Conservation (phyloP, 2,888 invertebrate species). For the Thereva nobilitata region DNA sequence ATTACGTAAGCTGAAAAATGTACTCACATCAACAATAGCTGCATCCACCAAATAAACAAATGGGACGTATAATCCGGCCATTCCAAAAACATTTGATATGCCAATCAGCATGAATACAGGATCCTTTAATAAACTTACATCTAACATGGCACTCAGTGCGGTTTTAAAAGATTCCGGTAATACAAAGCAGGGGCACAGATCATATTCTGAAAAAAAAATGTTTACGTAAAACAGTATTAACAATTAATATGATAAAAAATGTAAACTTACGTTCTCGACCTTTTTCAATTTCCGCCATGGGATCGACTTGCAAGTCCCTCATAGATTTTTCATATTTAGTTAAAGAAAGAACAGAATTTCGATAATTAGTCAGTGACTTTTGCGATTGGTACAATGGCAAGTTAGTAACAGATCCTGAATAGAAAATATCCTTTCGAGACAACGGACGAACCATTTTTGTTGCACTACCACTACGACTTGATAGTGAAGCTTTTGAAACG, state of each 20-base stretch:
- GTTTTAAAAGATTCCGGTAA: conserved; percentile 81
- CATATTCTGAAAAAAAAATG: conserved; percentile 66
- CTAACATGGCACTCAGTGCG: conserved; percentile 87
- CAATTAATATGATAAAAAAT: conserved; percentile 11
- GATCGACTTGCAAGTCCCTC: conserved; percentile 61
- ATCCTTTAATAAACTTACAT: conserved; percentile 83
- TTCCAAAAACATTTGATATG: conserved; percentile 93
- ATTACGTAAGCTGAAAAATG: no score
- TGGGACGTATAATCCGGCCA: conserved; percentile 96
- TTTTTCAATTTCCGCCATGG: conserved; percentile 58
- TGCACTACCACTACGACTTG: conserved; percentile 55
- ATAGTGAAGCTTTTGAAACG: conserved; percentile 69
- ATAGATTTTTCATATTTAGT: conserved; percentile 71
- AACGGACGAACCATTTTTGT: conserved; percentile 80
- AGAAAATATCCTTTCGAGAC: conserved; percentile 96
- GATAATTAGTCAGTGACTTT: conserved; percentile 85
- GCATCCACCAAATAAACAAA: conserved; percentile 92
- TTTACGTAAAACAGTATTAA: conserved; percentile 19
- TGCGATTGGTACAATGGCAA: conserved; percentile 92
- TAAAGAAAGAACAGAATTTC: conserved; percentile 88
- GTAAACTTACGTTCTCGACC: conserved; percentile 65
- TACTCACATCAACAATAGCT: conserved; percentile 70
- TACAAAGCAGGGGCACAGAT: conserved; percentile 77
- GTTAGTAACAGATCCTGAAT: conserved; percentile 92
- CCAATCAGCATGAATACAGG: conserved; percentile 91